Evolutionary conservation across 2,113 vertebrate genomes (phyloP).

Genomic region (Leptocoma aspasia): DNA sequence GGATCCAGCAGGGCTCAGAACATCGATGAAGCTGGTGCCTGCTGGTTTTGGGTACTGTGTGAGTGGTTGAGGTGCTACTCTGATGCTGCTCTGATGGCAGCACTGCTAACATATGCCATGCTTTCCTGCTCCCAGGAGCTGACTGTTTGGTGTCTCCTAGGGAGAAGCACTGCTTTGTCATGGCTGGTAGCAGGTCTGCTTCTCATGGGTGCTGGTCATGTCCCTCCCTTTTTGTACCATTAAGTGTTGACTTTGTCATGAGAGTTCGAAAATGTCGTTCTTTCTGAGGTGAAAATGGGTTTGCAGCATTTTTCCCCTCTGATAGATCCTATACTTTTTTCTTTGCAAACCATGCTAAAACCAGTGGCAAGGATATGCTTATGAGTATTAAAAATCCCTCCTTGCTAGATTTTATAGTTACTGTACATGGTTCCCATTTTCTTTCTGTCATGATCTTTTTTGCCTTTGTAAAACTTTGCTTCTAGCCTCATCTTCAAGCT

Average conservation of each 20-base stretch:
- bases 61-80: not conserved
- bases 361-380: not conserved
- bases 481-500: not conserved
- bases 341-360: not conserved
- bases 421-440: not conserved
- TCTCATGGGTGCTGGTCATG: not conserved
- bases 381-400: not conserved
- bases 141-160: not conserved
- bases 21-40: not conserved
- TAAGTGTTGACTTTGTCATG: not conserved
- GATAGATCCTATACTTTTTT: not conserved
- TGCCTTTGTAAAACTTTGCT: not conserved
- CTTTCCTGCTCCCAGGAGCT: not conserved
- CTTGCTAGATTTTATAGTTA: not conserved
- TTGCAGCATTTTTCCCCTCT: not conserved
- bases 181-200: not conserved
- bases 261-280: not conserved
- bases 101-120: rapidly evolving
- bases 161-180: not conserved
- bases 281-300: not conserved
- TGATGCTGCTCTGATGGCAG: not conserved
- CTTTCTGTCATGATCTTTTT: not conserved
- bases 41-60: not conserved
- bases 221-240: not conserved
- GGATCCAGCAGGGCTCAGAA: not conserved